A percentile compares a stretch with the other conserved stretches of the same genome.
phyloP scores from a whole-genome alignment of 2,888 invertebrate species.

The Volucella bombylans region DNA sequence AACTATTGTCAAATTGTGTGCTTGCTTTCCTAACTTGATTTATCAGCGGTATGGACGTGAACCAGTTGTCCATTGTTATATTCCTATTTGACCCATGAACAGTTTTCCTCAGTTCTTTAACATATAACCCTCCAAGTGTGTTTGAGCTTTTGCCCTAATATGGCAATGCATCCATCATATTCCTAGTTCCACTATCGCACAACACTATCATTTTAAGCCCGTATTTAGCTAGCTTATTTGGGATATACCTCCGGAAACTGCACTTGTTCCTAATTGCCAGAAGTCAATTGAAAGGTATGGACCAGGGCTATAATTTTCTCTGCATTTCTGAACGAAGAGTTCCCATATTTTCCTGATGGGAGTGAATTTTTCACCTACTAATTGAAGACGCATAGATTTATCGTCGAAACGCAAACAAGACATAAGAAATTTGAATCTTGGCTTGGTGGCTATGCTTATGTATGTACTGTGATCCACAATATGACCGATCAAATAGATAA shows the following conservation, averaged over 20 bases:
- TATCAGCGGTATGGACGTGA: too few species aligned
- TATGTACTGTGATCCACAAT: too few species aligned
- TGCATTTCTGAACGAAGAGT: too few species aligned
- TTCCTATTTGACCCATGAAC: constrained; percentile 31
- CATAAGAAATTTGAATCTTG: background rate
- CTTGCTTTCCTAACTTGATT: too few species aligned
- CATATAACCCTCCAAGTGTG: constrained; percentile 20
- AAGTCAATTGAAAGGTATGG: constrained; percentile 25
- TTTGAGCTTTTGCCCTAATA: constrained; percentile 49
- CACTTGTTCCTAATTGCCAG: constrained; percentile 42
- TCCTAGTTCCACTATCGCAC: constrained; percentile 47
- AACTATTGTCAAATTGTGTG: too few species aligned
- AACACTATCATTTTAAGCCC: constrained; percentile 61
- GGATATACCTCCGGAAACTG: constrained; percentile 52
- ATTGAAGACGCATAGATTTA: background rate
- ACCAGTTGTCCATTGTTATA: too few species aligned
- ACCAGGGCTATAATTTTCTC: constrained; percentile 8
- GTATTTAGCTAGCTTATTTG: constrained; percentile 49
- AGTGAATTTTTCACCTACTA: background rate
- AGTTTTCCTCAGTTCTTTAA: constrained; percentile 52
- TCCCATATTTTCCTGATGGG: background rate
- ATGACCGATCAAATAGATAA: too few species aligned
- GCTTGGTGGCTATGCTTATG: too few species aligned
- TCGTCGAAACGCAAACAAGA: background rate
- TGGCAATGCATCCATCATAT: too few species aligned